These are phyloP conservation scores for Endotricha flammealis DNA, from an alignment of 2,888 invertebrate species.

Conservation along the genomic window DNA sequence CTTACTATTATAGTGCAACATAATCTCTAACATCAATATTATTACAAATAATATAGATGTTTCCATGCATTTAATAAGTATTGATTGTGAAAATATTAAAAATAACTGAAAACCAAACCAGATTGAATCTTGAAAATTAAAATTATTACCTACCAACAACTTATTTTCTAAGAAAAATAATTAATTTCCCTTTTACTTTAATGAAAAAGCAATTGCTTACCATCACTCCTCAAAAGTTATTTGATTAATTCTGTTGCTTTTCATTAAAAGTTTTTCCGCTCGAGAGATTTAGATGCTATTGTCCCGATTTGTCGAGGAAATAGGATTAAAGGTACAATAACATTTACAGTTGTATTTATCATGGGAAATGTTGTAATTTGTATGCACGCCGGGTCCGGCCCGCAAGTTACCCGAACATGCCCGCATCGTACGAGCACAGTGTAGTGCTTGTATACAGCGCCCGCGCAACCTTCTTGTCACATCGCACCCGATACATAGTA, in stretches of 20 bases:
- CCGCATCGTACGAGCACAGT: slow-evolving; percentile 37
- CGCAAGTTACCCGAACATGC: slow-evolving; percentile 49
- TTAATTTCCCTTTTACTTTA: neutral
- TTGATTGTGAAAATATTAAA: too few species aligned
- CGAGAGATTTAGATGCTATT: slow-evolving; percentile 1
- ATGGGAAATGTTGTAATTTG: slow-evolving; percentile 51
- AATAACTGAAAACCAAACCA: too few species aligned
- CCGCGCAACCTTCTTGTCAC: slow-evolving; percentile 57
- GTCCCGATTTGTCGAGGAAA: neutral
- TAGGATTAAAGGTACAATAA: slow-evolving; percentile 3
- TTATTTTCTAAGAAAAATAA: neutral
- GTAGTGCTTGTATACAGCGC: slow-evolving; percentile 35
- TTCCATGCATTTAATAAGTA: too few species aligned
- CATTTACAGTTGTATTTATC: slow-evolving; percentile 18
- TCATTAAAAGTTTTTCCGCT: neutral
- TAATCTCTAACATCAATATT: too few species aligned
- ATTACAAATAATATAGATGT: too few species aligned
- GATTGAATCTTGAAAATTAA: too few species aligned
- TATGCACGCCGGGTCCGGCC: slow-evolving; percentile 48
- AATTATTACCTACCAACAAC: neutral
- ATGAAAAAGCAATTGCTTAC: neutral
- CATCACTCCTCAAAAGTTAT: neutral
- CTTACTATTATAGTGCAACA: too few species aligned
- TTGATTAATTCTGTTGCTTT: neutral
- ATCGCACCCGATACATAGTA: slow-evolving; percentile 61